Evolutionary conservation across 2,888 invertebrate species (phyloP).

Genomic region (Aphidoletes aphidimyza): DNA sequence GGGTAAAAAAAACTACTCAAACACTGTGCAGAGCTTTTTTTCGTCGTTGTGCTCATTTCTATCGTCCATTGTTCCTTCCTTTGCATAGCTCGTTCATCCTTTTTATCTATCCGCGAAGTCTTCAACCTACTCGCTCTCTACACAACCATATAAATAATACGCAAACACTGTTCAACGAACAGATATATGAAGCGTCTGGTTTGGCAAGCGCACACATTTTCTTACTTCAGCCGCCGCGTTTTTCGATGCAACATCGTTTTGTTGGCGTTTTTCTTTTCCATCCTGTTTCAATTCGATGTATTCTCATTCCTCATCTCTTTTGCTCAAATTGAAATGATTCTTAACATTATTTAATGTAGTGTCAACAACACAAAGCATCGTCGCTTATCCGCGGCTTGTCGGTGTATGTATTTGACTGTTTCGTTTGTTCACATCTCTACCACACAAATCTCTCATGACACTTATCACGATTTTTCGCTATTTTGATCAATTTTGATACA

Average conservation of each 20-base stretch:
- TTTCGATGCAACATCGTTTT: background rate
- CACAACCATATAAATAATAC: background rate
- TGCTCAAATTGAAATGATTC: conserved; percentile 11
- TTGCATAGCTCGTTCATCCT: background rate
- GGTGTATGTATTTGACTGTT: background rate
- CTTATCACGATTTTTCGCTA: conserved; percentile 23
- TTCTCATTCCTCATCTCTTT: too few species aligned
- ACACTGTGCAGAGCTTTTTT: conserved; percentile 20
- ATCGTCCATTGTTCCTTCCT: conserved; percentile 34
- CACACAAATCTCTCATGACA: conserved; percentile 40
- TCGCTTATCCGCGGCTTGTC: background rate
- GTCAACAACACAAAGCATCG: conserved; percentile 31
- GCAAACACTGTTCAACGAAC: too few species aligned
- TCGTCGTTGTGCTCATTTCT: background rate
- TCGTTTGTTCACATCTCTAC: background rate
- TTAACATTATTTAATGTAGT: conserved; percentile 51
- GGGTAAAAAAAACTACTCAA: conserved; percentile 1
- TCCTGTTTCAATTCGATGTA: conserved; percentile 21
- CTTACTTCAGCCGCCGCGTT: background rate
- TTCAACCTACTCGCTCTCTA: background rate
- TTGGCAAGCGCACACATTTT: background rate
- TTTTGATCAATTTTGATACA: background rate
- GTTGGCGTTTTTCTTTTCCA: background rate
- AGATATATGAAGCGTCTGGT: background rate
- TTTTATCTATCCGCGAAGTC: conserved; percentile 35